Conservation (phyloP, 2,797 vertebrate species). For the Oryzias sinensis region DNA sequence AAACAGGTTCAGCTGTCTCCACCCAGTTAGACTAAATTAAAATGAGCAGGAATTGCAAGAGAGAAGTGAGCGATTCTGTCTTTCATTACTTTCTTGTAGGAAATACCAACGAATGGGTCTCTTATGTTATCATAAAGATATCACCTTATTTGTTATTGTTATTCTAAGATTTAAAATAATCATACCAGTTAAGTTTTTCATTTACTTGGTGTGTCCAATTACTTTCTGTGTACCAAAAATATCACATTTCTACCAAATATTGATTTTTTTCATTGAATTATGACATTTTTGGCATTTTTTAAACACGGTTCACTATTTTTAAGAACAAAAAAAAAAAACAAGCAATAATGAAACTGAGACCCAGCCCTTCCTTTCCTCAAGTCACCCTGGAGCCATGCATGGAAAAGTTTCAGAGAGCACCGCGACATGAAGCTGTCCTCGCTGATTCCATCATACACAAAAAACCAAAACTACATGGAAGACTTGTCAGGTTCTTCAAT, state of each 20-base stretch:
- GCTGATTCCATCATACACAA: no score
- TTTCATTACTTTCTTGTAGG: slow-evolving; percentile 17
- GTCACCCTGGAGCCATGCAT: slow-evolving; percentile 11
- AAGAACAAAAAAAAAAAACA: slow-evolving; percentile 13
- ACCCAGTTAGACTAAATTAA: neutral
- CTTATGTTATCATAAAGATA: slow-evolving; percentile 4
- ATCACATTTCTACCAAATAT: slow-evolving; percentile 35
- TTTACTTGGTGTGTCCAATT: no score
- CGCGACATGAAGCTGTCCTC: no score
- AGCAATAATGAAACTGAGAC: slow-evolving; percentile 34
- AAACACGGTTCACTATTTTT: slow-evolving; percentile 29
- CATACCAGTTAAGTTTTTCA: no score
- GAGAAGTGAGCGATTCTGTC: slow-evolving; percentile 7
- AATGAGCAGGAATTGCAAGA: neutral
- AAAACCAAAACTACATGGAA: no score
- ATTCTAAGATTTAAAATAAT: neutral
- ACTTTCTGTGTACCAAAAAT: slow-evolving; percentile 11
- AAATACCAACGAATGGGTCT: slow-evolving; percentile 25
- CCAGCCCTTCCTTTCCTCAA: slow-evolving; percentile 38
- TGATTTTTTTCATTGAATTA: slow-evolving; percentile 19
- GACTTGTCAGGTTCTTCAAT: no score
- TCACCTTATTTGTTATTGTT: neutral
- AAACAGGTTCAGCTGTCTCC: slow-evolving; percentile 2
- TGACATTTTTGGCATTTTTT: slow-evolving; percentile 10
- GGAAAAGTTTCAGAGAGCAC: no score